phyloP scores from a whole-genome alignment of 2,113 vertebrate species.

The Prietella phreatophila region DNA sequence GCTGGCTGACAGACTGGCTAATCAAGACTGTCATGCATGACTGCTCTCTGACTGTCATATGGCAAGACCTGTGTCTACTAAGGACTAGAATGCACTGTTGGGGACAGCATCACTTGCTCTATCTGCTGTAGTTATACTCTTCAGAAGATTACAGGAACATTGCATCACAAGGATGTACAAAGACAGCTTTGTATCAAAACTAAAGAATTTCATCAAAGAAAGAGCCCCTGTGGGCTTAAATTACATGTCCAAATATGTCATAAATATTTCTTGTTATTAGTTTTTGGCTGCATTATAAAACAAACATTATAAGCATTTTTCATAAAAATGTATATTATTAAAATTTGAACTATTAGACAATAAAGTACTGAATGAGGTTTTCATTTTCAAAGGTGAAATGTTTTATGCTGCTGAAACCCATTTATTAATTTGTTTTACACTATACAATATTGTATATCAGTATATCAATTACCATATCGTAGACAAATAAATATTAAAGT shows the following conservation, averaged over 20 bases:
- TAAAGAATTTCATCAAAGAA: background rate
- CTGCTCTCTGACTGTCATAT: constrained; percentile 66
- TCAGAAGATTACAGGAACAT: constrained; percentile 1
- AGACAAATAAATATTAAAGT: background rate
- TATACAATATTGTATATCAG: background rate
- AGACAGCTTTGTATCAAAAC: background rate
- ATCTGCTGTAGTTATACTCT: background rate
- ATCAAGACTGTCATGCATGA: constrained; percentile 63
- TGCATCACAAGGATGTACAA: constrained; percentile 9
- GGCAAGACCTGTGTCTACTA: constrained; percentile 44
- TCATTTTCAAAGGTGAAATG: background rate
- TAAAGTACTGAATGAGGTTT: background rate
- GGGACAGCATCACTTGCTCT: background rate
- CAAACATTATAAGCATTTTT: background rate
- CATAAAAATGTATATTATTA: background rate
- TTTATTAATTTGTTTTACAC: background rate
- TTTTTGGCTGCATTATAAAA: background rate
- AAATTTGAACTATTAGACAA: background rate
- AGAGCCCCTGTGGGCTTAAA: background rate
- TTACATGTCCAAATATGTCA: background rate
- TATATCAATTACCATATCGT: background rate
- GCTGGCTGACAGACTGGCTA: constrained; percentile 64
- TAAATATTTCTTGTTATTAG: background rate
- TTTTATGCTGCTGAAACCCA: background rate
- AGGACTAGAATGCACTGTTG: background rate